Evolutionary conservation across 2,113 vertebrate species (phyloP).

Genomic region (Sturnira hondurensis): DNA sequence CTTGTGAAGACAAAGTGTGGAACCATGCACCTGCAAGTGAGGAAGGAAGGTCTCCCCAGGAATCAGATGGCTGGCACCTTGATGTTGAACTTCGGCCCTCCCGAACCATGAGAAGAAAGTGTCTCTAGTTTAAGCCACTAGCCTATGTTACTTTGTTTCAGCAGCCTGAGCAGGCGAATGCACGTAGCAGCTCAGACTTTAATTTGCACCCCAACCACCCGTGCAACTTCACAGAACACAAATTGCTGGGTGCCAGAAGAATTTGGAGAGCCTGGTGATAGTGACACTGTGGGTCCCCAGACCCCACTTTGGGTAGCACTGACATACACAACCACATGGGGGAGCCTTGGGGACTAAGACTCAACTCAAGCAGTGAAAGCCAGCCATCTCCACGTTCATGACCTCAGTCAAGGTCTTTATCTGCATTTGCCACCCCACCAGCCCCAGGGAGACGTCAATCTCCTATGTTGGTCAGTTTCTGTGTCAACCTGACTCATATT

Average conservation of each 20-base stretch:
- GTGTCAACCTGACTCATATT: not conserved
- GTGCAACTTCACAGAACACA: not conserved
- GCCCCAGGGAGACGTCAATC: not conserved
- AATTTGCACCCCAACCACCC: rapidly evolving
- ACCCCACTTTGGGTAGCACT: not conserved
- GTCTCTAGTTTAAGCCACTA: not conserved
- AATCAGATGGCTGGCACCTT: too few species aligned
- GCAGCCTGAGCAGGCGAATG: rapidly evolving
- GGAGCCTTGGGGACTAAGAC: not conserved
- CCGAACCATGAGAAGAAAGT: not conserved
- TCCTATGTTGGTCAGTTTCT: not conserved
- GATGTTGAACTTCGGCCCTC: not conserved
- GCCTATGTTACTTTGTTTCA: too few species aligned
- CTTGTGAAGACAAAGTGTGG: not conserved
- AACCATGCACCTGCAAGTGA: not conserved
- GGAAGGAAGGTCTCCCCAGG: not conserved
- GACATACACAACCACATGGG: not conserved
- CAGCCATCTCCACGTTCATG: rapidly evolving
- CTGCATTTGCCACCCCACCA: rapidly evolving
- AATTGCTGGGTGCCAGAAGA: not conserved
- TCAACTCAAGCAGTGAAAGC: too few species aligned
- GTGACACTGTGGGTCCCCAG: not conserved
- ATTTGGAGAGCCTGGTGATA: not conserved
- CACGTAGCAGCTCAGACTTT: not conserved
- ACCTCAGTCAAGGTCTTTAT: not conserved